Base-by-base conservation (phyloP, 2,113 vertebrate genomes). In the Hymenochirus boettgeri region DNA sequence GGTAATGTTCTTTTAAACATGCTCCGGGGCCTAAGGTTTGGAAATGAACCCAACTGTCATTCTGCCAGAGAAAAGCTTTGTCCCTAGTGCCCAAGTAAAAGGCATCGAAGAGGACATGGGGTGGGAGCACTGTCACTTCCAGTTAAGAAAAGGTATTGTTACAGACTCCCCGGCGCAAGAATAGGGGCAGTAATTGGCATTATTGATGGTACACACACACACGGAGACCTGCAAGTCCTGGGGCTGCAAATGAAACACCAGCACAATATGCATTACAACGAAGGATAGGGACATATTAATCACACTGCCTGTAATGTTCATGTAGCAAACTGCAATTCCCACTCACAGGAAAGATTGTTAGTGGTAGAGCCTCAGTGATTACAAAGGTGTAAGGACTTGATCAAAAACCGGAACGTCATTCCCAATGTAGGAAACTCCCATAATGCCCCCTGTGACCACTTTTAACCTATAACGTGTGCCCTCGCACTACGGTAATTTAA, bases 171-270 rank as follows among this genome's bases (percentile, higher is more conserved):
- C 12, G 51, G 51, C 8, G 50, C 17, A 10, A 22, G 35, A 22
- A 11, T 18, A 2, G 51, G 61, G 61, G 35, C 61, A 46, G 51
- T 64, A 64, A 64, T 64, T 64, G 61, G 51, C 35, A 24, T 64
- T 64, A 55, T 64, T 64, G 61, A 64, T 64, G 61, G 61, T 26
- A 45, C 29, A 52, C 48, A 26, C 61, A 39, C 22, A 26, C 31
- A n/a, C n/a, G n/a, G n/a, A 62, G 31, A 57, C 18, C 54, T 2
- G 17, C 11, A 23, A 42, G 61, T 26, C 48, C 51, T 18, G 33
- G 50, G 61, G 61, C 61, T 45, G 31, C 24, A 55, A 51, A 48
- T 25, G 27, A 21, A 23, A 10, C 33, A 42, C 22, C 5, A 27
- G 17, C 48, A 25, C 22, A 11, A 17, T 31, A 37, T 35, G 23